Base-by-base conservation (phyloP, 2,797 vertebrate species). In the Rallus crepitans region DNA sequence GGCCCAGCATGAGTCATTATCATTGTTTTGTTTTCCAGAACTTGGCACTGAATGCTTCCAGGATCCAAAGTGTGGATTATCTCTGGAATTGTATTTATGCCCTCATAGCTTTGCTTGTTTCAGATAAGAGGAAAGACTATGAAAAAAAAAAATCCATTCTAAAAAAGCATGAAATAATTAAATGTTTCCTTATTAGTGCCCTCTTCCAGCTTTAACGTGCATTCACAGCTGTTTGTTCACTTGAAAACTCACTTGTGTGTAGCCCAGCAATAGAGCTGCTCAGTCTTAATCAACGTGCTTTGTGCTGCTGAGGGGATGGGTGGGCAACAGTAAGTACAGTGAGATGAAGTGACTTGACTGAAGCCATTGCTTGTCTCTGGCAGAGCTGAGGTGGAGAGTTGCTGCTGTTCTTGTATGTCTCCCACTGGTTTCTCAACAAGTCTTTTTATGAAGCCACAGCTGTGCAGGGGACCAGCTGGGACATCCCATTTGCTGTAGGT, bases 11-110 rank as follows among this genome's bases (percentile, higher is more conserved):
- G 90, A 93, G 76, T 97, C 93, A 96, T 79, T 86, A 81, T 92
- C 95, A 92, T 92, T 94, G 93, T 95, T 96, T 89, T 89, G 56
- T 97, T 97, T 97, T 95, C 89, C 78, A 86, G 78, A 94, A 80
- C 75, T 63, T 0, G 11, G 42, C 82, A 81, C 45, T 9, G 31
- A 55, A 31, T 11, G 31, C 65, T 94, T 97, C 59, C 64, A 68
- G 82, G 72, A 95, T 85, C 80, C 95, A 82, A 94, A 59, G 59
- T n/a, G 3, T 59, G 86, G 92, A 85, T 97, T 94, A 85, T 94
- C 88, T 82, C 75, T 93, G 90, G 83, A 90, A 73, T 71, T 89
- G 53, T 89, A 72, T 89, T 95, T 92, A 63, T 83, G 93, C 56
- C 42, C 42, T 82, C 31, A 40, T 35, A 85, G 66, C 76, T 90